Evolutionary conservation across 1,140 invertebrate genomes (phyloP).

Genomic region (Apis florea): DNA sequence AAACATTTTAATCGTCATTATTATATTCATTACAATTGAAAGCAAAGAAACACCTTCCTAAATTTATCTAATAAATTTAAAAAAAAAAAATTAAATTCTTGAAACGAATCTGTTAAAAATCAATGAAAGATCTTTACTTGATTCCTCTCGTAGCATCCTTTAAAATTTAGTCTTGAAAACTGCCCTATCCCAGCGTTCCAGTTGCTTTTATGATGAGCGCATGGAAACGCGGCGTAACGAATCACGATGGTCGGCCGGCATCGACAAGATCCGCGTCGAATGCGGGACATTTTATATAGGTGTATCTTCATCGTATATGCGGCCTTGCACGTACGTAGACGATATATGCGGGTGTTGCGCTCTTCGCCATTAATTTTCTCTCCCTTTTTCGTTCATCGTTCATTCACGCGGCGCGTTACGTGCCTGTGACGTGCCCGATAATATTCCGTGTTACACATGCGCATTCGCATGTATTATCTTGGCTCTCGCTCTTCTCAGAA

Average conservation of each 20-base stretch:
- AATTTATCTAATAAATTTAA: too few species aligned
- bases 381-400: constrained; percentile 43
- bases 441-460: neutral
- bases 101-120: neutral
- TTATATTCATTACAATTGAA: too few species aligned
- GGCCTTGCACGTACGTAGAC: constrained; percentile 60
- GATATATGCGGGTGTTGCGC: constrained; percentile 61
- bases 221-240: constrained; percentile 34
- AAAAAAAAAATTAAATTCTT: neutral
- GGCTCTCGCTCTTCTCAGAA: neutral
- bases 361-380: constrained; percentile 44
- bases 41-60: too few species aligned
- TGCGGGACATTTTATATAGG: constrained; percentile 35
- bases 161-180: constrained; percentile 11
- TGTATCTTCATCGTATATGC: constrained; percentile 56
- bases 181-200: constrained; percentile 25
- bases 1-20: neutral
- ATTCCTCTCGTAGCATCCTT: neutral
- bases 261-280: constrained; percentile 25
- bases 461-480: neutral
- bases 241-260: neutral
- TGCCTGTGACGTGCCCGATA: constrained; percentile 21
- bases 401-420: constrained; percentile 51
- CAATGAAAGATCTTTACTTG: too few species aligned
- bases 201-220: constrained; percentile 13